Evolutionary conservation across 2,888 invertebrate genomes (phyloP), one percentile per base, ranked within the genome.

Genomic region (Drosophila diplacantha): DNA sequence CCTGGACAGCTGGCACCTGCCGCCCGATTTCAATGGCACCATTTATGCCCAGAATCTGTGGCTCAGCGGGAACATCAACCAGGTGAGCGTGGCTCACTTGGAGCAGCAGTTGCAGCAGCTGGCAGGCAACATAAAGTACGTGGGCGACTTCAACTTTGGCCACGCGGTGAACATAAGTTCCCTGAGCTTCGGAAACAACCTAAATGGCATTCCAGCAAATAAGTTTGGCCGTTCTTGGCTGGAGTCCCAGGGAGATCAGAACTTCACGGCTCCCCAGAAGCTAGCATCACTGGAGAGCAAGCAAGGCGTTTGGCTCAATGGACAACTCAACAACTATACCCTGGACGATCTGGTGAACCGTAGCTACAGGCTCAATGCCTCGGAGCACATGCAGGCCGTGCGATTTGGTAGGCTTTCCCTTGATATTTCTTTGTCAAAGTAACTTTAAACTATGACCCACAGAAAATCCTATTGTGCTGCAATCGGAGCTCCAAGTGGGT

Each of bases 301-400:
- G 5, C 49, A 71, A 1, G 81, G 85, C 34, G 22, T 87, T 7
- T 43, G 62, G 32, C 55, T 88, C 1, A 47, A 47, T 2, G 87
- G 87, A n/a, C 84, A 74, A 16, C 64, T 91, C 4, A 90, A 90
- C 74, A 89, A 88, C 11, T 85, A 89, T 16, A 83, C 88, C 34
- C 73, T 91, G 20, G 77, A 87, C 1, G 84, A 89, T 50, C 80
- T 91, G 31, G 73, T 88, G 9, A 73, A 86, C 32, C 89, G 89
- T 50, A 90, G 90, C 50, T 88, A 91, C 57, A 90, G 90, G 75
- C 89, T 89, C 65, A 88, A 89, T 32, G 85, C 83, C 26, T 75
- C 89, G 58, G 91, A 91, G 84, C 83, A 83, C 5, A 84, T 91
- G 32, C 65, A 85, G 37, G 79, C 85, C 14, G 88, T 87, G 9